phyloP scores from a whole-genome alignment of 2,113 vertebrate species.

The Dendrocopos noguchii region DNA sequence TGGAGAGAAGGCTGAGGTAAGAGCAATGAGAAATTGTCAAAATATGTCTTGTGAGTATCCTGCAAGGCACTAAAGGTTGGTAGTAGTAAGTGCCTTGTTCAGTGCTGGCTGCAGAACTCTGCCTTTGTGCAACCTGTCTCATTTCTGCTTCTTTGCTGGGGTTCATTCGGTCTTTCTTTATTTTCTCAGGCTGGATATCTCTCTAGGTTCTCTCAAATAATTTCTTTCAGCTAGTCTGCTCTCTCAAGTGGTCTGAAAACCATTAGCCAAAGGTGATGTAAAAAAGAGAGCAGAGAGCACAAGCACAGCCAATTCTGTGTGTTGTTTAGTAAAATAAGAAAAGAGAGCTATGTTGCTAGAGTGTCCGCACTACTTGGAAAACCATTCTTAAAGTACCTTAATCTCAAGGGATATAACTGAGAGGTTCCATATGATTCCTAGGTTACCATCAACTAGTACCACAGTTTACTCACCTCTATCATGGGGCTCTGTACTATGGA shows the following conservation, averaged over 20 bases:
- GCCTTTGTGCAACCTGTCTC: background rate
- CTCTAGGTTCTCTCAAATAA: background rate
- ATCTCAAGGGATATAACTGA: background rate
- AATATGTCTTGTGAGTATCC: background rate
- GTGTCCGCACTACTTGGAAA: background rate
- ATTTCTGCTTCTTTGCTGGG: fast-evolving
- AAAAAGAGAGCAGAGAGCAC: background rate
- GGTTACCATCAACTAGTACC: background rate
- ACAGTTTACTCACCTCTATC: background rate
- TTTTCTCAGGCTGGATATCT: background rate
- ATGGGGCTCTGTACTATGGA: fast-evolving
- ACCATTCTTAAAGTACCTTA: background rate
- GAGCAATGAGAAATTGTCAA: background rate
- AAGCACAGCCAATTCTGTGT: background rate
- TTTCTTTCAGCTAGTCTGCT: background rate
- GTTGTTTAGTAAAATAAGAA: background rate
- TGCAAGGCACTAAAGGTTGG: background rate
- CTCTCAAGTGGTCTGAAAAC: background rate
- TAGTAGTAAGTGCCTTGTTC: background rate
- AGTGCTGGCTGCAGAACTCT: background rate
- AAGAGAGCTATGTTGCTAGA: background rate
- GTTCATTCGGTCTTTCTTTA: background rate
- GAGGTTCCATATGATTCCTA: background rate
- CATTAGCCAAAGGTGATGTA: background rate
- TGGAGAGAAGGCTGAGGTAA: background rate